Evolutionary conservation across 1,140 invertebrate species (phyloP).

Genomic region (Scaptomyza montana): DNA sequence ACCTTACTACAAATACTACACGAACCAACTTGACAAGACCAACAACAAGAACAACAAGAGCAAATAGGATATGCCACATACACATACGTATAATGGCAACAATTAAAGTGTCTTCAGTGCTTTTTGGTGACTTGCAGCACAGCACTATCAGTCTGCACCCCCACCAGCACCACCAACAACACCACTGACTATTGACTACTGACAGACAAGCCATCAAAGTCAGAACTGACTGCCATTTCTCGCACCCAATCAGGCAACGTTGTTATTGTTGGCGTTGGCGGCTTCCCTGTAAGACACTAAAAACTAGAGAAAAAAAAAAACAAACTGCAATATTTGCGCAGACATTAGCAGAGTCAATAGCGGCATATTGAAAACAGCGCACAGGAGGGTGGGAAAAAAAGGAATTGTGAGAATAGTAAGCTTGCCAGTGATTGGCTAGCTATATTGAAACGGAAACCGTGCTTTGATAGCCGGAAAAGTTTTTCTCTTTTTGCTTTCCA

Average conservation of each 20-base stretch:
- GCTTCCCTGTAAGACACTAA: conserved; percentile 20
- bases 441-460: conserved; percentile 58
- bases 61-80: conserved; percentile 23
- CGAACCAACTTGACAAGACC: not conserved
- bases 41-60: conserved; percentile 6
- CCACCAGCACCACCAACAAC: not conserved
- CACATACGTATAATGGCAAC: conserved; percentile 26
- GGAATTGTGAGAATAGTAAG: not conserved
- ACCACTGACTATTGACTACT: not conserved
- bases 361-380: conserved; percentile 34
- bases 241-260: conserved; percentile 30
- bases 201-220: conserved; percentile 36
- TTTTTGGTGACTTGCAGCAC: not conserved
- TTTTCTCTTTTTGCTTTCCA: conserved; percentile 16
- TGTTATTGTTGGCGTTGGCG: conserved; percentile 3
- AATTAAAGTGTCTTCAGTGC: conserved; percentile 34
- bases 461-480: conserved; percentile 62
- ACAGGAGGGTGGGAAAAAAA: conserved; percentile 12
- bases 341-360: conserved; percentile 75
- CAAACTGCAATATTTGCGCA: conserved; percentile 66
- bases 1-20: not conserved
- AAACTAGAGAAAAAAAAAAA: conserved; percentile 38
- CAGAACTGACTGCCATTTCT: conserved; percentile 4
- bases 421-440: not conserved
- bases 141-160: conserved; percentile 29